Percentiles rank a stretch among this genome's conserved stretches.
phyloP scores from a whole-genome alignment of 2,888 invertebrate genomes.

The Rhagonycha lutea region DNA sequence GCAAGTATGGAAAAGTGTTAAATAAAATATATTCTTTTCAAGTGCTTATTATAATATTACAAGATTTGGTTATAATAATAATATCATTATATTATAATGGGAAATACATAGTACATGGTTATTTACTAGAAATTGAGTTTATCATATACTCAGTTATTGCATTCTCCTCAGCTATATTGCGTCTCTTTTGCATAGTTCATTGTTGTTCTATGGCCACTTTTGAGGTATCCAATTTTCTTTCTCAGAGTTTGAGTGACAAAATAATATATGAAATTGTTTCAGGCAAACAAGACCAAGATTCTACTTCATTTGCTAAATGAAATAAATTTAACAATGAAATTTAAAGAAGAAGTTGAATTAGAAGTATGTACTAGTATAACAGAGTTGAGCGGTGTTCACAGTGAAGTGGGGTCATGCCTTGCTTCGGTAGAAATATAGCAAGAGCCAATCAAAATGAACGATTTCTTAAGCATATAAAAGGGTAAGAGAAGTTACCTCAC shows the following conservation, averaged over 20 bases:
- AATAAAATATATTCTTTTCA: constrained; percentile 4
- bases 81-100: constrained; percentile 2
- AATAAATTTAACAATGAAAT: background rate
- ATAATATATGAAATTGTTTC: background rate
- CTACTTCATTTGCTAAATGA: background rate
- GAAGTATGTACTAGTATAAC: background rate
- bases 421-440: too few relatives aligned
- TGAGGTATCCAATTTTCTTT: background rate
- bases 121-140: background rate
- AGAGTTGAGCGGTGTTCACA: too few relatives aligned
- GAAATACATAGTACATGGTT: background rate
- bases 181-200: background rate
- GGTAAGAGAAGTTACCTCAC: too few relatives aligned
- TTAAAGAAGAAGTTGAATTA: constrained; percentile 1
- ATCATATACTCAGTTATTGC: background rate
- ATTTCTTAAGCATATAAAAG: too few relatives aligned
- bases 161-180: background rate
- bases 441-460: too few relatives aligned
- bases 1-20: background rate
- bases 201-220: background rate
- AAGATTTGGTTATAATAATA: constrained; percentile 2
- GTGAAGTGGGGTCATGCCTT: too few relatives aligned
- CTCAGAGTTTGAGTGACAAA: background rate
- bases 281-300: background rate
- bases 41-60: constrained; percentile 2